Conservation (phyloP, 2,888 invertebrate species). For the Andrena praecox region DNA sequence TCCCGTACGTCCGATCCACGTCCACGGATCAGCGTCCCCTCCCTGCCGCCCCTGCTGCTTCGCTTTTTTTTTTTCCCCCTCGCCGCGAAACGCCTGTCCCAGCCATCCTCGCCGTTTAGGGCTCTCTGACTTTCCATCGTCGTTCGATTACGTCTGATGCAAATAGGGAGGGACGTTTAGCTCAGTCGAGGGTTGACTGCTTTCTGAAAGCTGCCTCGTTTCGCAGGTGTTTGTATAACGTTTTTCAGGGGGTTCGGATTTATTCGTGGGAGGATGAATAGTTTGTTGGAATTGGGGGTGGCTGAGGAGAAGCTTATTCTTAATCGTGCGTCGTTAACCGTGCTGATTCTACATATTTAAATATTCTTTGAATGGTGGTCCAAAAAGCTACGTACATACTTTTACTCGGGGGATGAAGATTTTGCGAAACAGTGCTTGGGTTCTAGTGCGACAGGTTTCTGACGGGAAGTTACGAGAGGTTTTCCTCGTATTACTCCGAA, state of each 20-base stretch:
- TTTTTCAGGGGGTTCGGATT: not conserved
- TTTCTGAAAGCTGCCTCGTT: not conserved
- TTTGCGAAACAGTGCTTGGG: no score
- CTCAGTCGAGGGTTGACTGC: not conserved
- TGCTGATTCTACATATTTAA: no score
- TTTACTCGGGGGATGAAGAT: no score
- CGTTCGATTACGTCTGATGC: slow-evolving; percentile 3
- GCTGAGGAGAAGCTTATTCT: no score
- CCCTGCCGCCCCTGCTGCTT: slow-evolving; percentile 2
- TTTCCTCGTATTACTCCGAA: no score
- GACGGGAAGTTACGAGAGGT: no score
- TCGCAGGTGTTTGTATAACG: no score
- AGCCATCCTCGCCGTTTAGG: not conserved
- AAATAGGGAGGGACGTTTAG: not conserved
- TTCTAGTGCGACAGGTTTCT: no score
- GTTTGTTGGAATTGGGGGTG: no score
- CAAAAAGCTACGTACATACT: no score
- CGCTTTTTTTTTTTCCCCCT: slow-evolving; percentile 19
- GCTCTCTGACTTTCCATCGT: not conserved
- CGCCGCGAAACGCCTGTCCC: slow-evolving; percentile 10
- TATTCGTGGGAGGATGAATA: not conserved
- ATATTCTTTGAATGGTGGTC: no score
- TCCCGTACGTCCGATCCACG: slow-evolving; percentile 51
- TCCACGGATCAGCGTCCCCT: slow-evolving; percentile 9
- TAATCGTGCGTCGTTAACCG: no score